Percentiles rank a stretch among this genome's conserved stretches.
Conservation (phyloP, 2,113 vertebrate genomes). For the Urocynchramus pylzowi region DNA sequence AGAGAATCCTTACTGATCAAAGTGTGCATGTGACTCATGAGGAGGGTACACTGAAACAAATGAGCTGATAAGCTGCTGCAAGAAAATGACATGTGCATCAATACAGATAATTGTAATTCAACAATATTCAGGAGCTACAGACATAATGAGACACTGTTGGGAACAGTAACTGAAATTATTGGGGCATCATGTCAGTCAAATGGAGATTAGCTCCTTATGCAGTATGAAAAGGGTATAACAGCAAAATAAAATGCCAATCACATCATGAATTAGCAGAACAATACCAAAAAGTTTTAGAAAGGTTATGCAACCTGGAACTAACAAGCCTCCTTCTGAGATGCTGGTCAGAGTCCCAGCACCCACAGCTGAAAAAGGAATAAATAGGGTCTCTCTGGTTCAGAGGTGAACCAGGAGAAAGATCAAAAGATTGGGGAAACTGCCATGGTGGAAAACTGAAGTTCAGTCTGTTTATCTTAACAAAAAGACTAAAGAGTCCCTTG, state of each 20-base stretch:
- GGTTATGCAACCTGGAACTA: background rate
- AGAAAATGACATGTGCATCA: background rate
- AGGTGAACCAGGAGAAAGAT: background rate
- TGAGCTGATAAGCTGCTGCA: background rate
- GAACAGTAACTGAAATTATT: background rate
- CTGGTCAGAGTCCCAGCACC: background rate
- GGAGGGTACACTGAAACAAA: background rate
- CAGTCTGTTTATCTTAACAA: background rate
- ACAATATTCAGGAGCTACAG: background rate
- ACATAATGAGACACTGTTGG: background rate
- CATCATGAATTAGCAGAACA: background rate
- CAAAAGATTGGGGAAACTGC: background rate
- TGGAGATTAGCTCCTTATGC: background rate
- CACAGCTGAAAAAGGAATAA: background rate
- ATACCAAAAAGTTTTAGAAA: background rate
- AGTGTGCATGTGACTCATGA: background rate
- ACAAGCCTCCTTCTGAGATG: background rate
- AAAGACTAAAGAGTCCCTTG: background rate
- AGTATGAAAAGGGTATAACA: background rate
- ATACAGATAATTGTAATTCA: constrained; percentile 1
- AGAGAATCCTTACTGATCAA: background rate
- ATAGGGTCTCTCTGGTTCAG: background rate
- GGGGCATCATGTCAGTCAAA: background rate
- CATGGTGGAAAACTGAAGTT: background rate
- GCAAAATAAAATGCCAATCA: background rate